These are phyloP conservation scores for Strix occidentalis DNA, from an alignment of 2,797 vertebrate species.

Conservation along the genomic window DNA sequence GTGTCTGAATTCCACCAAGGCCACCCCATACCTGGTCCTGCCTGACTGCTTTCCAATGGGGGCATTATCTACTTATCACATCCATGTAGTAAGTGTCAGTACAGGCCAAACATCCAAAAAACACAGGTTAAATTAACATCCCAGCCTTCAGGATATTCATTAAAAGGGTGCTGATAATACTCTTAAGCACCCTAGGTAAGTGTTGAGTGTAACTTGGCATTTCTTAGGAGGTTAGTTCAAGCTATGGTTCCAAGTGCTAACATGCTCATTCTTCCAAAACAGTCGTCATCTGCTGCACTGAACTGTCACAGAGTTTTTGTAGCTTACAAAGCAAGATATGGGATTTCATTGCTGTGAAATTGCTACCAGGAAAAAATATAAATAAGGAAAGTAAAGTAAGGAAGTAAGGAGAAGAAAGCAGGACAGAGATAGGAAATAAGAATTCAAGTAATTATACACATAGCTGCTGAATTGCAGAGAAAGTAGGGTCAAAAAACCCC, in stretches of 20 bases:
- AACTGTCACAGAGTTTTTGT: not conserved
- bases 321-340: not conserved
- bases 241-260: not conserved
- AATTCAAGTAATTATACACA: not conserved
- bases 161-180: not conserved
- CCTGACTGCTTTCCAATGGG: rapidly evolving
- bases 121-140: not conserved
- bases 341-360: not conserved
- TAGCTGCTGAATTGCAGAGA: not conserved
- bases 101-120: not conserved
- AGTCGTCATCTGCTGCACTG: not conserved
- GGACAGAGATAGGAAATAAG: not conserved
- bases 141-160: not conserved
- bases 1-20: not conserved
- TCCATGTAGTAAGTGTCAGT: not conserved
- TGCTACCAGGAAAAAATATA: not conserved
- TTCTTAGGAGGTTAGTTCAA: not conserved
- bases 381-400: not conserved
- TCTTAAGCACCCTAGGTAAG: not conserved
- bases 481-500: not conserved
- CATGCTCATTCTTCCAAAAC: not conserved
- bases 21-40: not conserved
- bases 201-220: not conserved
- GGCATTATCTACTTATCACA: not conserved
- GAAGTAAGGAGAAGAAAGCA: not conserved